Base-by-base conservation (phyloP, 2,113 vertebrate species). In the Thermophis baileyi region DNA sequence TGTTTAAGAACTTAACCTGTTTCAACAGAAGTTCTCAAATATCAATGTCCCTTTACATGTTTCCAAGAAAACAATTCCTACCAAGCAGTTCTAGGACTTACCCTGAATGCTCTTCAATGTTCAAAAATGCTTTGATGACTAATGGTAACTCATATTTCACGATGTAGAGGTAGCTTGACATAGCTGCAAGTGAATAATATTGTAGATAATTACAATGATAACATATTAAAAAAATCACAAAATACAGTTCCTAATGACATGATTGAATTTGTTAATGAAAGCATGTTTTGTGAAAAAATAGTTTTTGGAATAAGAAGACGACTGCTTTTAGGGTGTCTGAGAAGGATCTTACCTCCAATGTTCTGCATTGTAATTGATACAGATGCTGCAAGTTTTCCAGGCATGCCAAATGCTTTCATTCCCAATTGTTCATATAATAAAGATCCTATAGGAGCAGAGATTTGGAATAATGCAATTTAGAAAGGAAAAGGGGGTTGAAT, bases 131-230 rank as follows among this genome's bases (percentile, higher is more conserved):
- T 94, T 98, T 96, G 94, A 99, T 99, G 97, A 99, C 99, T 95
- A 99, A 98, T 94, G 99, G 99, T 97, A 99, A 98, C 97, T 99
- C 99, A 94, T 99, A 99, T 97, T 99, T 99, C 97, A 99, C 98
- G 94, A 99, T 99, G 98, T 98, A 99, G 97, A 99, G 99, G 98
- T 99, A 99, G 98, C 98, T 99, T 93, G 99, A 99, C 99, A 99
- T 99, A 96, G 99, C 99, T 99, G 97, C 96, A 98, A 97, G 97
- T 93, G 94, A 97, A 98, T 96, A 96, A 97, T 97, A 98, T 97
- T 97, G 97, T 96, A 97, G 94, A 97, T 97, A 95, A 97, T 97
- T 98, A 98, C 97, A 97, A 97, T 96, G 95, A 97, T 96, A 97
- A 97, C 95, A 55, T 95, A 97, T 49, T 94, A 27, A 97, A 93